phyloP scores from a whole-genome alignment of 2,888 invertebrate species.

The Sturmia bella region DNA sequence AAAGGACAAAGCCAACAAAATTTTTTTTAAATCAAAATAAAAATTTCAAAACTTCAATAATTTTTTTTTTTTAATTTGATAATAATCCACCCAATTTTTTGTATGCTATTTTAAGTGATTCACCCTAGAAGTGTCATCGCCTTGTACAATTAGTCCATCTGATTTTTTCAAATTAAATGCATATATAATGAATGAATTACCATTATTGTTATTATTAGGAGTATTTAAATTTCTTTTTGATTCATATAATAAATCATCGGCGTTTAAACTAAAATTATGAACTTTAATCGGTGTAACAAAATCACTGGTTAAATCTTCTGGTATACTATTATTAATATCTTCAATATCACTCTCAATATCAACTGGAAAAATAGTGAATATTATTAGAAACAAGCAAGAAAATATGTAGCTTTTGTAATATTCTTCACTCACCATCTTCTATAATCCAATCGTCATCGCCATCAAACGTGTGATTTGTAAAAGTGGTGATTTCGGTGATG shows the following conservation, averaged over 20 bases:
- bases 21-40: too few species aligned
- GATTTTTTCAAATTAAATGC: not conserved
- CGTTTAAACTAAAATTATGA: constrained; percentile 83
- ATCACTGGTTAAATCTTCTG: constrained; percentile 80
- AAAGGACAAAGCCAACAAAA: too few species aligned
- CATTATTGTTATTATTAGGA: constrained; percentile 70
- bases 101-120: too few species aligned
- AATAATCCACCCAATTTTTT: too few species aligned
- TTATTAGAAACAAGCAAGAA: too few species aligned
- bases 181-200: constrained; percentile 22
- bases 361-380: constrained; percentile 45
- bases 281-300: constrained; percentile 84
- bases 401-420: too few species aligned
- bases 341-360: constrained; percentile 74
- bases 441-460: constrained; percentile 72
- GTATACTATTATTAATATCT: constrained; percentile 73
- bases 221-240: constrained; percentile 78
- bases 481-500: constrained; percentile 69
- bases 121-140: too few species aligned
- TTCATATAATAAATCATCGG: constrained; percentile 84
- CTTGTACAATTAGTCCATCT: too few species aligned
- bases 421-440: constrained; percentile 66
- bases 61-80: too few species aligned
- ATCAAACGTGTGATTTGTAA: constrained; percentile 75
- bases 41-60: too few species aligned